Base-by-base conservation (phyloP, 1,140 invertebrate genomes). In the Drosophila nigrodunni region DNA sequence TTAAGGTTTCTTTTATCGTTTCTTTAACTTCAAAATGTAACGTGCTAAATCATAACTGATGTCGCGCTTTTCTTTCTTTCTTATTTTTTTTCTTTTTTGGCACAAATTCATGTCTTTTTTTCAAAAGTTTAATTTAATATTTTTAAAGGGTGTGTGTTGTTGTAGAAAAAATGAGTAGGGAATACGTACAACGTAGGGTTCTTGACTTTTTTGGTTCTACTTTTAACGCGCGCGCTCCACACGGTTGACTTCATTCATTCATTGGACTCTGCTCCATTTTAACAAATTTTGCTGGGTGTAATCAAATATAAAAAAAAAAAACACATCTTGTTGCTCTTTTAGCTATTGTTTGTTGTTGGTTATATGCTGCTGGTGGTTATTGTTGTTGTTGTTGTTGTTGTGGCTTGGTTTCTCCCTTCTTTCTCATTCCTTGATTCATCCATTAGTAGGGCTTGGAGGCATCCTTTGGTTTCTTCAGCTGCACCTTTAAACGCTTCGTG, bases 401-500 rank as follows among this genome's bases (percentile, higher is more conserved):
- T 35, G 35, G 52, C 21, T 49, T 66, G 21, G 43, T 35, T 50
- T 70, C 49, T 67, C 73, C 73, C 25, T 25, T 57, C 30, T 39
- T 30, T 39, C 64, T 10, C 13, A 13, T 41, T 47, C 8, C 3
- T 52, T 5, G 18, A 1, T 7, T 44, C 41, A 1, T 8, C 39
- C 44, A 13, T 57, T 97, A 97, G 93, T 97, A 97, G 77, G 96
- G 96, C 94, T 96, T 96, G 80, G 95, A 95, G 65, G 95, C 95
- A 93, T 98, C 97, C 95, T 98, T 99, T 82, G 97, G 97, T 93
- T 97, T 95, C 94, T 99, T 99, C 92, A 99, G 95, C 94, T 99
- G 98, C 92, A 99, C 98, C 95, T 99, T 99, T 77, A 99, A 95
- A 92, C 98, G 95, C 93, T 99, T 99, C 93, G 97, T 98, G 92